A percentile compares a stretch with the other conserved stretches of the same genome.
Conservation (phyloP, 2,888 invertebrate species). For the Chloroclystis v-ata region DNA sequence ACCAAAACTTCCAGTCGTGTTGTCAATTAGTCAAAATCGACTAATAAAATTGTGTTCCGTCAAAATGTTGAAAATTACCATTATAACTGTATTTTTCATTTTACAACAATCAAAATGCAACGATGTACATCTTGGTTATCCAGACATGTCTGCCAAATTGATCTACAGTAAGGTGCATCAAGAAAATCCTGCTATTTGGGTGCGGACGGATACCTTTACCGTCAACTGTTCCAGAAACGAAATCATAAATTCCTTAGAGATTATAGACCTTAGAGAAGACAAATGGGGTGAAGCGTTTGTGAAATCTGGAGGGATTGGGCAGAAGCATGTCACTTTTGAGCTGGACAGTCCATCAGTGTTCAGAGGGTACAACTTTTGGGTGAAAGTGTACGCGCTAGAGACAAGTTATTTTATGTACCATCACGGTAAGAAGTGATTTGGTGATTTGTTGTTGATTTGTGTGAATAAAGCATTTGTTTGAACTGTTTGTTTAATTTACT, state of each 20-base stretch:
- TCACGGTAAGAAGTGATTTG: slow-evolving; percentile 15
- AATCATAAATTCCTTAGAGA: slow-evolving; percentile 53
- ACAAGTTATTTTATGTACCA: slow-evolving; percentile 12
- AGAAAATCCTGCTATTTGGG: slow-evolving; percentile 62
- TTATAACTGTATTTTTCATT: background rate
- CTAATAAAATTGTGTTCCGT: background rate
- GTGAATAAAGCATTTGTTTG: slow-evolving; percentile 9
- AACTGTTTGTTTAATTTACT: slow-evolving; percentile 2
- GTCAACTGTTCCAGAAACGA: slow-evolving; percentile 49
- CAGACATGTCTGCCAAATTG: slow-evolving; percentile 47
- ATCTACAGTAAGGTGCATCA: slow-evolving; percentile 61
- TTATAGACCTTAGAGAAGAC: slow-evolving; percentile 57
- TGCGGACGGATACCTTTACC: slow-evolving; percentile 51
- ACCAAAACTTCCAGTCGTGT: slow-evolving; percentile 14
- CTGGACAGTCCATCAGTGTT: slow-evolving; percentile 58
- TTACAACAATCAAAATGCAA: slow-evolving; percentile 13
- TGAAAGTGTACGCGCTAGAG: slow-evolving; percentile 51
- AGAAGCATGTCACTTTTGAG: slow-evolving; percentile 52
- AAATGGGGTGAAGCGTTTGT: slow-evolving; percentile 58
- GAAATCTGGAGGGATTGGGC: slow-evolving; percentile 57
- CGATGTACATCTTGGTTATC: slow-evolving; percentile 45
- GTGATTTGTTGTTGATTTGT: slow-evolving; percentile 1
- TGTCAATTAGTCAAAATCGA: no score
- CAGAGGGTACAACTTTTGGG: slow-evolving; percentile 58
- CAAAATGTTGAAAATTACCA: slow-evolving; percentile 11